Percentiles rank a stretch among this genome's conserved stretches.
Conservation (phyloP, 1,140 invertebrate species). For the Achroia grisella region DNA sequence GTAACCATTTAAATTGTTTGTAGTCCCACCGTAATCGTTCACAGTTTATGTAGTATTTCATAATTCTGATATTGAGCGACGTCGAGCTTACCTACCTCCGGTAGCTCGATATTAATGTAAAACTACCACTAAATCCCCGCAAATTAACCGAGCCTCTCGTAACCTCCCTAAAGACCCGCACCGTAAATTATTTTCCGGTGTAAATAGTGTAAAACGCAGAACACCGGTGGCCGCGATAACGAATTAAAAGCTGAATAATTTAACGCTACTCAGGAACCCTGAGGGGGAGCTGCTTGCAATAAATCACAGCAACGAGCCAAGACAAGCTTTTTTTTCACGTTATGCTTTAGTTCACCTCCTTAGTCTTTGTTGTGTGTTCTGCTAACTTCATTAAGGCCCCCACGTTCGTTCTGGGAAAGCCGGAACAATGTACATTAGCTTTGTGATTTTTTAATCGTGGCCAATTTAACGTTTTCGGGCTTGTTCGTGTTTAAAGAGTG, state of each 20-base stretch:
- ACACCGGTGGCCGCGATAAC: constrained; percentile 62
- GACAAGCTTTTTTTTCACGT: constrained; percentile 64
- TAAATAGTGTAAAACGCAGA: constrained; percentile 66
- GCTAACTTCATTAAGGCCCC: constrained; percentile 53
- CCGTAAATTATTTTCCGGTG: constrained; percentile 58
- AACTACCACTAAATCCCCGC: not conserved
- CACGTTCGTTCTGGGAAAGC: constrained; percentile 33
- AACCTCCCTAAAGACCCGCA: not conserved
- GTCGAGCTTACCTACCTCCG: too few species aligned
- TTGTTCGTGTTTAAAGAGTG: constrained; percentile 19
- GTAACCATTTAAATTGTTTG: too few species aligned
- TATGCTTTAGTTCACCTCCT: constrained; percentile 64
- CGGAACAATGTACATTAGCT: constrained; percentile 38
- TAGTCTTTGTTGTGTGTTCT: constrained; percentile 42
- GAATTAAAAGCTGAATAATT: constrained; percentile 74
- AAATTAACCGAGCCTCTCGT: constrained; percentile 5
- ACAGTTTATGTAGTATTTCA: too few species aligned
- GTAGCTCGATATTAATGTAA: not conserved
- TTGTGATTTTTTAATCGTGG: constrained; percentile 22
- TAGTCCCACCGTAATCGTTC: too few species aligned
- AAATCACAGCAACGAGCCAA: constrained; percentile 59
- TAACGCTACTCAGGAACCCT: constrained; percentile 60
- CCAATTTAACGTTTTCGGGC: constrained; percentile 46
- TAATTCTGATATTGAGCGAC: too few species aligned
- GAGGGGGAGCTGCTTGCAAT: constrained; percentile 43